These are phyloP conservation scores for Anastatus disparis DNA, from an alignment of 1,140 invertebrate genomes.

Conservation along the genomic window DNA sequence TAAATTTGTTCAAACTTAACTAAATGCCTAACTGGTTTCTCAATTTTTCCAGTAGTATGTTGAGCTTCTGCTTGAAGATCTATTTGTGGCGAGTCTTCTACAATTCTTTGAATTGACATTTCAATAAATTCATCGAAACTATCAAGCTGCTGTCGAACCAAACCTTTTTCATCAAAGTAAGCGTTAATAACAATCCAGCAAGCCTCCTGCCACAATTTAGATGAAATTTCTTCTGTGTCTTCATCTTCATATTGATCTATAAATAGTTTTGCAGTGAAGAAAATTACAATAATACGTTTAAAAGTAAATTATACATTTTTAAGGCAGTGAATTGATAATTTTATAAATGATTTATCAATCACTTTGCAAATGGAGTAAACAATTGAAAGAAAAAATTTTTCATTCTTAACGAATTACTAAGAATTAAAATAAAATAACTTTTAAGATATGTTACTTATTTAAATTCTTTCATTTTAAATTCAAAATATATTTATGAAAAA, in stretches of 20 bases:
- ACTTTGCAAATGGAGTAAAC: too few relatives aligned
- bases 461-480: too few relatives aligned
- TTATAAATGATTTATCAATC: too few relatives aligned
- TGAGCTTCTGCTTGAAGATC: conserved; percentile 97
- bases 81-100: conserved; percentile 97
- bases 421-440: too few relatives aligned
- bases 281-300: too few relatives aligned
- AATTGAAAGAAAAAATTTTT: too few relatives aligned
- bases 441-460: too few relatives aligned
- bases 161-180: conserved; percentile 95
- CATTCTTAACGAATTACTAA: too few relatives aligned
- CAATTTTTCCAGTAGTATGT: conserved; percentile 89
- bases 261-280: neutral
- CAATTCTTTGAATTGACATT: conserved; percentile 98
- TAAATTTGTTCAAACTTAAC: conserved; percentile 99
- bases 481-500: neutral
- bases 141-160: conserved; percentile 97
- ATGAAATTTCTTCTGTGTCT: conserved; percentile 49
- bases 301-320: too few relatives aligned
- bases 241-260: conserved; percentile 41
- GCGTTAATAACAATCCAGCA: conserved; percentile 56
- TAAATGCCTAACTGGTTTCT: conserved; percentile 86
- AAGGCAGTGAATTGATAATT: too few relatives aligned
- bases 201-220: conserved; percentile 55
- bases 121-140: conserved; percentile 99